Conservation (phyloP, 2,888 invertebrate species). For the Ectemnius continuus region DNA sequence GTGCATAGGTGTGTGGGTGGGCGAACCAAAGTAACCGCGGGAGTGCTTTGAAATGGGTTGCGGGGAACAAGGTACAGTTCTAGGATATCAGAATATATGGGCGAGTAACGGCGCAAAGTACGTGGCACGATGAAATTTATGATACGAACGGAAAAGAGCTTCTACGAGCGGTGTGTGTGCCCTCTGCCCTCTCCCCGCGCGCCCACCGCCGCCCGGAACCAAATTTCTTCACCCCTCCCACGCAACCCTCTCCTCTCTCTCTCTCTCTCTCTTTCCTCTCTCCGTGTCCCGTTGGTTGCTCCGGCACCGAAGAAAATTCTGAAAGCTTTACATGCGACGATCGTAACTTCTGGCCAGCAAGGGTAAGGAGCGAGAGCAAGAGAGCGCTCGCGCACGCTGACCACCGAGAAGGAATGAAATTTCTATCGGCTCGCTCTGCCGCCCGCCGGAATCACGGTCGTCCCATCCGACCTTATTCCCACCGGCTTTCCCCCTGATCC, state of each 20-base stretch:
- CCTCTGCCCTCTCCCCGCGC: not conserved
- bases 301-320: not conserved
- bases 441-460: too few species aligned
- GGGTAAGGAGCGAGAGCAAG: not conserved
- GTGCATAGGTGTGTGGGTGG: slow-evolving; percentile 39
- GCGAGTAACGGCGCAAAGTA: slow-evolving; percentile 57
- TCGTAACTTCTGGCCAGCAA: slow-evolving; percentile 7
- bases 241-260: too few species aligned
- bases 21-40: slow-evolving; percentile 64
- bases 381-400: not conserved
- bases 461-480: too few species aligned
- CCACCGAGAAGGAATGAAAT: not conserved
- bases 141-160: slow-evolving; percentile 45
- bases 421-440: too few species aligned
- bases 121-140: slow-evolving; percentile 59
- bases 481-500: too few species aligned
- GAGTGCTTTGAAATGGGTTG: slow-evolving; percentile 63
- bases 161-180: not conserved
- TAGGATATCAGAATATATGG: slow-evolving; percentile 63
- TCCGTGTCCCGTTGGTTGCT: not conserved
- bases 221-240: slow-evolving; percentile 36
- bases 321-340: slow-evolving; percentile 29
- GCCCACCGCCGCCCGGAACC: slow-evolving; percentile 26
- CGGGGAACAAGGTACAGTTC: slow-evolving; percentile 64
- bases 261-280: slow-evolving; percentile 7